Evolutionary conservation across 2,113 vertebrate genomes (phyloP).

Genomic region (Triplophysa dalaica): DNA sequence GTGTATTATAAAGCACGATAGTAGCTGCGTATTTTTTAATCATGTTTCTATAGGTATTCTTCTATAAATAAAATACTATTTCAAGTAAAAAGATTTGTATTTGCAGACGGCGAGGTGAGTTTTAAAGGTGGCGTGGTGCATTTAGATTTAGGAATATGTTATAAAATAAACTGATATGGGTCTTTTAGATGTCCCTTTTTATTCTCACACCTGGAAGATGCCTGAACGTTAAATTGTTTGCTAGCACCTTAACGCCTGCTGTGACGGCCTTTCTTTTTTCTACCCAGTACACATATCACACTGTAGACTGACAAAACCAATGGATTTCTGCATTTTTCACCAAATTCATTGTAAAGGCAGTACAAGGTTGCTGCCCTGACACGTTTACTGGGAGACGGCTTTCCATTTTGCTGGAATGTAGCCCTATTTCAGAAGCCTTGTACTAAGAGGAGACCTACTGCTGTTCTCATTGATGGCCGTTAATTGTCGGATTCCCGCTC

Average conservation of each 20-base stretch:
- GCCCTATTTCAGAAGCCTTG: slow-evolving; percentile 2
- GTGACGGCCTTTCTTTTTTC: slow-evolving; percentile 26
- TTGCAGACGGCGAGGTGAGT: not conserved
- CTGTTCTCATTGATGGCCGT: slow-evolving; percentile 25
- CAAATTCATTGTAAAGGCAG: slow-evolving; percentile 23
- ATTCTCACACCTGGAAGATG: slow-evolving; percentile 3
- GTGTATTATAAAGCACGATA: slow-evolving; percentile 7
- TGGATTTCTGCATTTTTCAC: slow-evolving; percentile 42
- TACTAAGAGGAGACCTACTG: slow-evolving; percentile 3
- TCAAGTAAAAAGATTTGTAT: slow-evolving; percentile 11
- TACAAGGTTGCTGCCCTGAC: slow-evolving; percentile 38
- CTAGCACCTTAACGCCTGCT: slow-evolving; percentile 9
- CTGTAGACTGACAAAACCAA: slow-evolving; percentile 22
- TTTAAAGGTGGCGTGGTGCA: slow-evolving; percentile 25
- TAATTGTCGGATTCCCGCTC: slow-evolving; percentile 28
- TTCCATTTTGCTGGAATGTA: slow-evolving; percentile 37
- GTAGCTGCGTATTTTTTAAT: not conserved
- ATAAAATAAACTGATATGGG: not conserved
- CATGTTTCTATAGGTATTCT: no score
- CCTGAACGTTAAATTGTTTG: slow-evolving; percentile 21
- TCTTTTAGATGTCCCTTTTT: not conserved
- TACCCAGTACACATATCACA: not conserved
- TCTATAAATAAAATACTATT: not conserved
- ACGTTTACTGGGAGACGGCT: slow-evolving; percentile 9
- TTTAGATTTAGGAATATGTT: not conserved